Base-by-base conservation (phyloP, 2,113 vertebrate species). In the Paracanthobrama guichenoti region DNA sequence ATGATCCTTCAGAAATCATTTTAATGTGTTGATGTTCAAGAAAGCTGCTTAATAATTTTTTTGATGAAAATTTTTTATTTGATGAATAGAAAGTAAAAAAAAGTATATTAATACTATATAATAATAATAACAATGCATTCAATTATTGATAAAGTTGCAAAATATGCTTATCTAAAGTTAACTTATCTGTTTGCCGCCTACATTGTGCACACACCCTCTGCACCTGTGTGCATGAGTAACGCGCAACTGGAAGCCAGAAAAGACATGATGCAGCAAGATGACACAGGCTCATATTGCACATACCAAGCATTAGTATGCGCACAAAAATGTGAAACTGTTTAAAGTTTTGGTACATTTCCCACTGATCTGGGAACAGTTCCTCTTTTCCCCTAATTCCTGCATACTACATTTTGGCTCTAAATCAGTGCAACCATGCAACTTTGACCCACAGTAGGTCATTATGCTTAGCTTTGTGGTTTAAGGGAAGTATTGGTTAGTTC, bases 221-320 rank as follows among this genome's bases (percentile, higher is more conserved):
- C 88, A 82, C 59, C 85, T 82, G 48, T 71, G 66, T 85, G 79
- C 64, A 76, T 79, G 28, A 85, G 85, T 77, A 75, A 86, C 66
- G 48, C 5, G 10, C 62, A 60, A 62, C 76, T 57, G 12, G 50
- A 46, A 62, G 77, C 66, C 55, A 62, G 76, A 62, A 60, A 53
- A 88, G 90, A 90, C 90, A 79, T 89, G 92, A 93, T 91, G 90
- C 90, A 92, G 90, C 90, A 92, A 89, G 87, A 90, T 86, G 62
- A 86, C 81, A 92, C 93, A 91, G 92, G 91, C 85, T 94, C 91
- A 93, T 92, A 48, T 42, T 60, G 48, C 64, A 69, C 84, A 62
- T 71, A 77, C 57, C 82, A 60, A 31, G 55, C 44, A 31, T 82
- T 67, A 69, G 62, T 82, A 79, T 42, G 53, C 9, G 0, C 39